These are phyloP conservation scores for Amblyopsis rosae DNA, from an alignment of 2,113 vertebrate genomes.

Conservation along the genomic window DNA sequence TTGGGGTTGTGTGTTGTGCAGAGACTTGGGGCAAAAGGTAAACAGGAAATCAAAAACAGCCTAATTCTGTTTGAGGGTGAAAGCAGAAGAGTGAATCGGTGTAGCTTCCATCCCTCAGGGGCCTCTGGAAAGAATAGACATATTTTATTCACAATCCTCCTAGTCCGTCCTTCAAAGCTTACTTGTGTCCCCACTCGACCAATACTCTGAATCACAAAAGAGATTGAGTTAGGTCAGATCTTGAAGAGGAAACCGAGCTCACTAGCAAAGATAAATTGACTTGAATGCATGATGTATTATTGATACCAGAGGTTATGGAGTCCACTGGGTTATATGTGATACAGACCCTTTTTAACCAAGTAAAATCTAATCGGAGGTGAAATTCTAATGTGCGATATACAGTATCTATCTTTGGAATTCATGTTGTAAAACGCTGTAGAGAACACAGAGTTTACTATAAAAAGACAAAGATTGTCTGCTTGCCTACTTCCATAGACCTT, in stretches of 20 bases:
- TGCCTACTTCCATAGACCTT: background rate
- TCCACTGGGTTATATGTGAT: too few relatives aligned
- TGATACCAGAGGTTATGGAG: slow-evolving; percentile 1
- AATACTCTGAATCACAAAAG: slow-evolving; percentile 1
- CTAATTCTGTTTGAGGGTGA: slow-evolving; percentile 64
- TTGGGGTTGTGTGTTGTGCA: slow-evolving; percentile 23
- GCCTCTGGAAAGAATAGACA: slow-evolving; percentile 24
- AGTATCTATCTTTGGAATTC: slow-evolving; percentile 22
- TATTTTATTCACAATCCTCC: slow-evolving; percentile 44
- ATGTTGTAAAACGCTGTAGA: slow-evolving; percentile 36
- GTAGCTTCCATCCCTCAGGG: slow-evolving; percentile 33
- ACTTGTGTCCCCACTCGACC: slow-evolving; percentile 26
- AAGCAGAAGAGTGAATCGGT: slow-evolving; percentile 37
- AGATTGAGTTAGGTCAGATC: slow-evolving; percentile 21
- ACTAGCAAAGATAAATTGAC: background rate
- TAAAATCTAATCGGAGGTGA: slow-evolving; percentile 23
- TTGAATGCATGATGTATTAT: slow-evolving; percentile 9
- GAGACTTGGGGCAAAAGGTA: slow-evolving; percentile 60
- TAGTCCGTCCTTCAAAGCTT: slow-evolving; percentile 26
- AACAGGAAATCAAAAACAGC: slow-evolving; percentile 68
- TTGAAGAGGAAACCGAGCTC: background rate
- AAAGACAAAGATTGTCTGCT: background rate
- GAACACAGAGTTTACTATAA: slow-evolving; percentile 39
- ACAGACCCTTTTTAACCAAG: slow-evolving; percentile 9
- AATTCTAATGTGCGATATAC: slow-evolving; percentile 24